Conservation (phyloP, 2,888 invertebrate species). For the Lumbricus terrestris region DNA sequence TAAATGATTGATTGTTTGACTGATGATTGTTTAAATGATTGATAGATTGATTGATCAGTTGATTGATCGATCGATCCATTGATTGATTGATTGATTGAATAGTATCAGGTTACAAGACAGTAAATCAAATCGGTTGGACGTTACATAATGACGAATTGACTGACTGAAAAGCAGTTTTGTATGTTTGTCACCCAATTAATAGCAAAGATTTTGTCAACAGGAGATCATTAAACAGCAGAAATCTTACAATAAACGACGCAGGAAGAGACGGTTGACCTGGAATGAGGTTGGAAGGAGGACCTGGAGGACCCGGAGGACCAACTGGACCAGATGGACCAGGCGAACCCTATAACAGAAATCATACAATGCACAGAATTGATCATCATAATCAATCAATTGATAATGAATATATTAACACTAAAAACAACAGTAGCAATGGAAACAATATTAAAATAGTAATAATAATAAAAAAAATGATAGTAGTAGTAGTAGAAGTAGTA, state of each 20-base stretch:
- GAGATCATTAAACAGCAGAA: not conserved
- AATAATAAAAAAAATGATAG: not conserved
- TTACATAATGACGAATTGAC: not conserved
- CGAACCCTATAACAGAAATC: not conserved
- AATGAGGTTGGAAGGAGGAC: not conserved
- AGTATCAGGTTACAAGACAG: too few relatives aligned
- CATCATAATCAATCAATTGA: not conserved
- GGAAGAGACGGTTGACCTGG: not conserved
- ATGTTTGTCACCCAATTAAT: not conserved
- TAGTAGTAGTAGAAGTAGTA: too few relatives aligned
- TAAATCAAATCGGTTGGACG: too few relatives aligned
- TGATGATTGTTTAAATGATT: not conserved
- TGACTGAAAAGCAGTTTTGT: not conserved
- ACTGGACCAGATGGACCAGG: not conserved
- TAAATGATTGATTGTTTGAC: not conserved
- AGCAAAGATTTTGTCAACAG: not conserved
- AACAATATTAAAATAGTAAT: not conserved
- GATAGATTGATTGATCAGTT: not conserved
- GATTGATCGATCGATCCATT: not conserved
- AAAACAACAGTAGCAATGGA: too few relatives aligned
- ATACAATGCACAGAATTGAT: not conserved
- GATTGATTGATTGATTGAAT: not conserved
- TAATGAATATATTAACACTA: too few relatives aligned
- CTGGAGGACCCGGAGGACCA: not conserved
- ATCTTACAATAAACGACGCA: not conserved